Conservation (phyloP, 2,113 vertebrate species). For the Ptyas mucosa region DNA sequence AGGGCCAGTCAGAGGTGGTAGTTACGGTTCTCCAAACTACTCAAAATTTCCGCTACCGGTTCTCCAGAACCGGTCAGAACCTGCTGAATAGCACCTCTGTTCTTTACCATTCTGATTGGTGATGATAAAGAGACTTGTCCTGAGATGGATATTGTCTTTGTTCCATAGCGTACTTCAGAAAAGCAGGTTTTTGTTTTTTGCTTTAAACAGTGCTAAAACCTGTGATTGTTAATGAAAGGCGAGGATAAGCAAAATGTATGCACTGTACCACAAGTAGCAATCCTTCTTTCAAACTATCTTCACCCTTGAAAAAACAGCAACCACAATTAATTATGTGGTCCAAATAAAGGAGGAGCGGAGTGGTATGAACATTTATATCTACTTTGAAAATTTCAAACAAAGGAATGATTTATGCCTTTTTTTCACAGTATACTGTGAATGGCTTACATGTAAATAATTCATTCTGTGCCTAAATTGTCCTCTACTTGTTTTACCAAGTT, state of each 20-base stretch:
- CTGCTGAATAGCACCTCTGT: neutral
- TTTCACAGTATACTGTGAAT: neutral
- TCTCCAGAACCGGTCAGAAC: too few relatives aligned
- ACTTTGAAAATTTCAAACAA: conserved; percentile 13
- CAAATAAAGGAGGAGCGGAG: neutral
- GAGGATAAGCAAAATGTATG: neutral
- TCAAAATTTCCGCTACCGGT: too few relatives aligned
- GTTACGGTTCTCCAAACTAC: too few relatives aligned
- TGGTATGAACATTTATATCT: neutral
- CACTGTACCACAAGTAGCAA: neutral
- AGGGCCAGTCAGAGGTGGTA: too few relatives aligned
- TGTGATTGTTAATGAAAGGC: neutral
- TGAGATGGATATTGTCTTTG: neutral
- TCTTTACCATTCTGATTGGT: neutral
- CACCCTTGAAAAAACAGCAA: neutral
- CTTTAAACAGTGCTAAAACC: neutral
- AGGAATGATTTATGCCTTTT: neutral
- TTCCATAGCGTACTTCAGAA: neutral
- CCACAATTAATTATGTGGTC: neutral
- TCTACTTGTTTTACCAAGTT: neutral
- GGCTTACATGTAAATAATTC: neutral
- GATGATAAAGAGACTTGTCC: neutral
- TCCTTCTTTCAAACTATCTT: neutral
- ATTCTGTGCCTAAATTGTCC: neutral
- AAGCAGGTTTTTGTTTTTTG: neutral